Evolutionary conservation across 2,888 invertebrate genomes (phyloP), one percentile per base, ranked within the genome.

Genomic region (Agrochola macilenta): DNA sequence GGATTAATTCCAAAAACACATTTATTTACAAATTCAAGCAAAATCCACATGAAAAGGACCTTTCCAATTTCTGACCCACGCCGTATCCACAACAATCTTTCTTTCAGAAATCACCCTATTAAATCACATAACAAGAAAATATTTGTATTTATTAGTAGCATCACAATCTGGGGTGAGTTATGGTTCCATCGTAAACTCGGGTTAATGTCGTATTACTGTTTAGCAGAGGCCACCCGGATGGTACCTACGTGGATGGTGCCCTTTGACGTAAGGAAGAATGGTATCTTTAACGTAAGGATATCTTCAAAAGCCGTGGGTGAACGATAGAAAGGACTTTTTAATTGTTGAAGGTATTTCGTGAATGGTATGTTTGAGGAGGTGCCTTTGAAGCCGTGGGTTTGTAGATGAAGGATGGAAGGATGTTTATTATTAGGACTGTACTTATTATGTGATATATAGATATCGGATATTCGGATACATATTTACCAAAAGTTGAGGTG

Each of bases 111-210:
- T 87, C 77, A 90, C 90, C 89, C 92, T 91, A 94, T 95, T 95
- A 95, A 95, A 95, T 95, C 95, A 95, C 91, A 92, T 91, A 90
- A 93, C 91, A 93, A 93, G 92, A 93, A 94, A 94, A 94, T 95
- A 95, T 95, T 95, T 93, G 93, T 95, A 95, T 95, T 95, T 95
- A 95, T 94, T 94, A 93, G 90, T 91, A 89, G 92, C 92, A 92
- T 91, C 91, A 93, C 89, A 91, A 93, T 93, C 91, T 92, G 89
- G 92, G 92, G 93, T 95, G 94, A 95, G 93, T 96, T 95, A 96
- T 96, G 93, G 93, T 89, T 91, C 89, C 90, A 85, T 92, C 93
- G 94, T 96, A 96, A 96, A 95, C 82, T 89, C 82, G 85, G 86
- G 90, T 91, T 92, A 54, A 90, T 90, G 91, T 91, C 90, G 88